Evolutionary conservation across 2,113 vertebrate genomes (phyloP).

Genomic region (Eublepharis macularius): DNA sequence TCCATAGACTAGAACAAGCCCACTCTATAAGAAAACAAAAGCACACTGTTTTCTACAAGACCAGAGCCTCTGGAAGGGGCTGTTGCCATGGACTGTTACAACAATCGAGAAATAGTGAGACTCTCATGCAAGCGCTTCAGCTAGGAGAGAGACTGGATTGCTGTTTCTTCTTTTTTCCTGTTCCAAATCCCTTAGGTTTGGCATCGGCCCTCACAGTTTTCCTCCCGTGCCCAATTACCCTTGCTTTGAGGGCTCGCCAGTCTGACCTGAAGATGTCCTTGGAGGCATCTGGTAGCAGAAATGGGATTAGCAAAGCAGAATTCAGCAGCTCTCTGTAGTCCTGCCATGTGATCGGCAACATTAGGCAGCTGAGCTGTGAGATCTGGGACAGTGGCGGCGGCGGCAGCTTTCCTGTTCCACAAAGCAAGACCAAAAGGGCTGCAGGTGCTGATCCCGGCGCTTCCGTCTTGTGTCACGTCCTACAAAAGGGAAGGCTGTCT

Average conservation of each 20-base stretch:
- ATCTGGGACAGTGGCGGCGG: neutral
- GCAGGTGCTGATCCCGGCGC: constrained; percentile 39
- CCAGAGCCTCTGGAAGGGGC: no score
- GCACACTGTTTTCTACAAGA: no score
- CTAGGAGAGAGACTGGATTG: constrained; percentile 29
- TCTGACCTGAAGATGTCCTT: constrained; percentile 58
- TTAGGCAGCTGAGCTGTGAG: constrained; percentile 50
- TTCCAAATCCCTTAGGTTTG: constrained; percentile 37
- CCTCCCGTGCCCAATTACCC: neutral
- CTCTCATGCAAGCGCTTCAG: constrained; percentile 7
- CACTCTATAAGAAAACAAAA: no score
- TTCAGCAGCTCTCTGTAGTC: constrained; percentile 42
- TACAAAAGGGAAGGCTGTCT: constrained; percentile 28
- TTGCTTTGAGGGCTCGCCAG: constrained; percentile 41
- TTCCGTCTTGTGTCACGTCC: constrained; percentile 52
- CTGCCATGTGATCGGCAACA: constrained; percentile 49
- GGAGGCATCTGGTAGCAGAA: constrained; percentile 58
- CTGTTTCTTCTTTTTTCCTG: neutral
- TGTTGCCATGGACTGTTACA: neutral
- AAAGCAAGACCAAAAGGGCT: constrained; percentile 27
- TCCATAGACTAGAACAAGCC: no score
- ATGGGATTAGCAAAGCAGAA: constrained; percentile 48
- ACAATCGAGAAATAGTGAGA: neutral
- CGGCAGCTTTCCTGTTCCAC: constrained; percentile 31
- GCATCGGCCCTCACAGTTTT: accelerated